These are phyloP conservation scores for Caenorhabditis sp. DNA, from an alignment of 2,888 invertebrate genomes.

Conservation along the genomic window DNA sequence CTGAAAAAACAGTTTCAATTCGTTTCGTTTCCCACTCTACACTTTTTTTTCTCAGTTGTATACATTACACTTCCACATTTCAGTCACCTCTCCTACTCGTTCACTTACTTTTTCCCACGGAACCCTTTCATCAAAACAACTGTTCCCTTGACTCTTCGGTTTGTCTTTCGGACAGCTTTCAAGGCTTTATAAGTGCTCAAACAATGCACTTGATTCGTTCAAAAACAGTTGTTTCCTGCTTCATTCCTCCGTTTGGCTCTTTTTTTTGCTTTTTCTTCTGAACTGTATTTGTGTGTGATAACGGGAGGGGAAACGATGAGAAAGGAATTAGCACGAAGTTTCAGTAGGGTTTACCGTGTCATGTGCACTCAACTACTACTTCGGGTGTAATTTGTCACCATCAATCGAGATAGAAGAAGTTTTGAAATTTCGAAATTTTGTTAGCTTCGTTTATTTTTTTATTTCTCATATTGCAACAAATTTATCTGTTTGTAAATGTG, in stretches of 20 bases:
- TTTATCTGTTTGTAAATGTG: too few species aligned
- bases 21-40: background rate
- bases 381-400: background rate
- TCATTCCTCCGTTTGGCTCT: slow-evolving; percentile 10
- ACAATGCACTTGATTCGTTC: slow-evolving; percentile 39
- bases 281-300: background rate
- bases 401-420: too few species aligned
- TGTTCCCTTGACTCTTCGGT: background rate
- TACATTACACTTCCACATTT: too few species aligned
- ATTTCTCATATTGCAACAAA: too few species aligned
- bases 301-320: background rate
- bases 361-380: slow-evolving; percentile 8
- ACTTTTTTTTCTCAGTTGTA: background rate
- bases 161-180: slow-evolving; percentile 13
- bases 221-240: slow-evolving; percentile 19
- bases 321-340: background rate
- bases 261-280: slow-evolving; percentile 14
- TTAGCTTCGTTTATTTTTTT: too few species aligned
- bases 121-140: background rate
- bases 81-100: background rate
- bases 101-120: background rate
- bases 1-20: background rate
- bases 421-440: too few species aligned
- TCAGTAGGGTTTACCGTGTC: background rate
- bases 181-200: slow-evolving; percentile 24